These are phyloP conservation scores for Pteronotus mesoamericanus DNA, from an alignment of 2,797 vertebrate species.

Conservation along the genomic window DNA sequence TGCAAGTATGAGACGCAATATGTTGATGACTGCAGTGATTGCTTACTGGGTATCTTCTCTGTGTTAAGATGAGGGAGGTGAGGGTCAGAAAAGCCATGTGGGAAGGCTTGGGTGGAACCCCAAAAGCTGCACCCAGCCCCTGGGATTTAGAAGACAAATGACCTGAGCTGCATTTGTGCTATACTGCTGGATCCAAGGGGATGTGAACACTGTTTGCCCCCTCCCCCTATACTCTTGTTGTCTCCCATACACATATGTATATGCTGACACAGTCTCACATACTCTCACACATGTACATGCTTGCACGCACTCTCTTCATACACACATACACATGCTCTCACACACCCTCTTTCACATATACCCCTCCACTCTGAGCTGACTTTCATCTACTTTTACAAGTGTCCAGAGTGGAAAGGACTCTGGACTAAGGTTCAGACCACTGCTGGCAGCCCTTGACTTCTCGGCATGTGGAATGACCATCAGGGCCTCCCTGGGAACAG, in stretches of 20 bases:
- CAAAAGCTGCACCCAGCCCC: not conserved
- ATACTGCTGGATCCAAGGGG: not conserved
- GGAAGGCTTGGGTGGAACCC: not conserved
- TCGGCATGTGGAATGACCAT: rapidly evolving
- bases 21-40: not conserved
- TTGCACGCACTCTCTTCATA: not conserved
- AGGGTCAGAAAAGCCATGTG: not conserved
- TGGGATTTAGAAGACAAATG: not conserved
- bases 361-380: not conserved
- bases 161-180: not conserved
- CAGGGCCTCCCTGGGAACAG: not conserved
- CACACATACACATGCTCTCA: not conserved
- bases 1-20: not conserved
- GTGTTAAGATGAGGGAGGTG: not conserved
- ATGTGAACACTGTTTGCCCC: not conserved
- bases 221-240: not conserved
- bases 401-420: not conserved
- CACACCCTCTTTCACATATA: not conserved
- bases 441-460: not conserved
- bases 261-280: no score
- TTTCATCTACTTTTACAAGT: not conserved
- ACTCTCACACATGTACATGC: not conserved
- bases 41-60: not conserved
- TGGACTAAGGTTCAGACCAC: not conserved
- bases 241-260: not conserved